Evolutionary conservation across 2,888 invertebrate genomes (phyloP).

Genomic region (Protodeltote pygarga): DNA sequence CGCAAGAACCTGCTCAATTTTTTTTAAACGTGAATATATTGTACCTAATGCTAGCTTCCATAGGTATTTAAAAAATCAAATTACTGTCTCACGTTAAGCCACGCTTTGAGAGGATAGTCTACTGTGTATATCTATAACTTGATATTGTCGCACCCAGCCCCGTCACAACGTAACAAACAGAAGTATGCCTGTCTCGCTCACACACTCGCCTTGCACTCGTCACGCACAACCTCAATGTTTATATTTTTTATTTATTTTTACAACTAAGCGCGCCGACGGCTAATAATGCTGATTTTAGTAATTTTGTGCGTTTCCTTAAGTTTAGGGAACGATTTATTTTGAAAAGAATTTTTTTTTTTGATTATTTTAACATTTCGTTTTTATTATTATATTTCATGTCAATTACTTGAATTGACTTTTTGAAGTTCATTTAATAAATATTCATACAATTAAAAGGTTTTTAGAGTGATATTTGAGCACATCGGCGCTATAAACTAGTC

Average conservation of each 20-base stretch:
- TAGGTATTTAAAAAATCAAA: too few relatives aligned
- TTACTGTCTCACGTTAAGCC: too few relatives aligned
- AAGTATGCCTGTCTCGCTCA: slow-evolving; percentile 50
- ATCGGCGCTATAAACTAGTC: slow-evolving; percentile 45
- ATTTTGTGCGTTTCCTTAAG: slow-evolving; percentile 32
- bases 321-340: too few relatives aligned
- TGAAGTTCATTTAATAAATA: neutral
- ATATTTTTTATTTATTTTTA: slow-evolving; percentile 60
- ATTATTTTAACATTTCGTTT: too few relatives aligned
- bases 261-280: slow-evolving; percentile 50
- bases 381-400: too few relatives aligned
- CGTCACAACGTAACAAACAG: slow-evolving; percentile 26
- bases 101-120: neutral
- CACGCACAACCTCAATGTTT: slow-evolving; percentile 72
- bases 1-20: too few relatives aligned
- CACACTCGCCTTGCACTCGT: slow-evolving; percentile 40
- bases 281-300: slow-evolving; percentile 1
- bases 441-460: neutral
- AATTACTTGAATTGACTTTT: too few relatives aligned
- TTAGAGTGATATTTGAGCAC: slow-evolving; percentile 1
- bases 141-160: slow-evolving; percentile 17
- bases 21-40: too few relatives aligned
- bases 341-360: too few relatives aligned
- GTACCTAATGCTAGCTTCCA: too few relatives aligned
- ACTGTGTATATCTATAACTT: slow-evolving; percentile 13